phyloP scores from a whole-genome alignment of 2,888 invertebrate genomes.

The Melitaea athalia region DNA sequence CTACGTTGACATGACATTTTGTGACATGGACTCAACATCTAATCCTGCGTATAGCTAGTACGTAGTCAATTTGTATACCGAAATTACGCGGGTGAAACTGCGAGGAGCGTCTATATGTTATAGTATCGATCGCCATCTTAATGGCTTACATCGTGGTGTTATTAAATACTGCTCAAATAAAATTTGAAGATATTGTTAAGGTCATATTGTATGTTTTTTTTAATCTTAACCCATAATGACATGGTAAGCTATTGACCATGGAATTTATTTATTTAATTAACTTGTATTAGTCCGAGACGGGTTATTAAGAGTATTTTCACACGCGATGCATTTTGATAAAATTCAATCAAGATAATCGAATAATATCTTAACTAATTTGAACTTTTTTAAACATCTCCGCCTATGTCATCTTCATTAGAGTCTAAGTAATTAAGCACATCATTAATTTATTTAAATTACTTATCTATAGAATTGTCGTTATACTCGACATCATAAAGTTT shows the following conservation, averaged over 20 bases:
- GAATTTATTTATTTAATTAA: constrained; percentile 29
- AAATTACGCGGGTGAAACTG: too few relatives aligned
- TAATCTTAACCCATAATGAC: neutral
- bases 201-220: neutral
- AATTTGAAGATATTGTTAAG: neutral
- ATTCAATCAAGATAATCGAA: constrained; percentile 18
- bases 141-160: neutral
- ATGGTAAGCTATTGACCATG: constrained; percentile 5
- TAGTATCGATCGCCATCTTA: too few relatives aligned
- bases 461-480: constrained; percentile 4
- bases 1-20: too few relatives aligned
- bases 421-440: constrained; percentile 21
- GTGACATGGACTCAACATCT: too few relatives aligned
- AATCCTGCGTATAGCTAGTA: too few relatives aligned
- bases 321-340: constrained; percentile 27
- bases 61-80: too few relatives aligned
- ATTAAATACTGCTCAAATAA: neutral
- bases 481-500: constrained; percentile 4
- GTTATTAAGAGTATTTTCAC: constrained; percentile 28
- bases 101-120: too few relatives aligned
- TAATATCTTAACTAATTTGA: constrained; percentile 4
- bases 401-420: constrained; percentile 23
- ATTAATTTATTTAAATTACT: constrained; percentile 18
- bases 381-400: constrained; percentile 8
- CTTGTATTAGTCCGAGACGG: constrained; percentile 10